Evolutionary conservation across 2,888 invertebrate species (phyloP), one percentile per base, ranked within the genome.

Genomic region (Oasisia sp.): DNA sequence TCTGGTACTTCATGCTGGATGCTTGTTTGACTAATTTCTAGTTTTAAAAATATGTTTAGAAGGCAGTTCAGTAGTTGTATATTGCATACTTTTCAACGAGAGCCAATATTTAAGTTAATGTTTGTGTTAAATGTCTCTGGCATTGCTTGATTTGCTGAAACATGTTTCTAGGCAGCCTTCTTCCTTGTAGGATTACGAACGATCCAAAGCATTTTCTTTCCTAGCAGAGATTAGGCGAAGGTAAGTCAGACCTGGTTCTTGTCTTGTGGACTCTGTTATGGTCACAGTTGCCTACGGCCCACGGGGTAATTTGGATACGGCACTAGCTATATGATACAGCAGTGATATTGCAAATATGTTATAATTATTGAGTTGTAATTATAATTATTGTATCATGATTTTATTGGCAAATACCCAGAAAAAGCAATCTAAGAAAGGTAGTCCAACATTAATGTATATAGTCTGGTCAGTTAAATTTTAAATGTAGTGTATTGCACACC

Each of bases 171-270:
- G 74, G 7, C n/a, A n/a, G 1, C 4, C 5, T 74, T 74, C 74
- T 74, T n/a, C 27, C 92, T 97, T 97, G 14, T 96, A 99, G 99
- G 98, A 98, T 97, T 99, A 99, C 96, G 98, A 99, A 97, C 97
- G 99, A 94, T 98, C 98, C 0, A 97, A 98, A 96, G 99, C 99
- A 93, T 99, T 99, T 96, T 96, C 98, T 38, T 99, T 98, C 96
- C 97, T 99, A 32, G 98, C 98, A 96, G 99, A 99, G 96, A 98
- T 99, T 90, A 99, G 99, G 93, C 94, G 95, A 93, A 96, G 95
- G 96, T 96, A 94, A 94, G 94, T 93, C 32, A 38, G 58, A 5
- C 14, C 27, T 1, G 1, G 2, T 74, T 74, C 5, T 27, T 74
- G 7, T 74, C 74, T 74, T 74, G 27, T 74, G 74, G 74, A 19